Evolutionary conservation across 1,140 invertebrate genomes (phyloP), one percentile per base, ranked within the genome.

Genomic region (Halictus rubicundus): DNA sequence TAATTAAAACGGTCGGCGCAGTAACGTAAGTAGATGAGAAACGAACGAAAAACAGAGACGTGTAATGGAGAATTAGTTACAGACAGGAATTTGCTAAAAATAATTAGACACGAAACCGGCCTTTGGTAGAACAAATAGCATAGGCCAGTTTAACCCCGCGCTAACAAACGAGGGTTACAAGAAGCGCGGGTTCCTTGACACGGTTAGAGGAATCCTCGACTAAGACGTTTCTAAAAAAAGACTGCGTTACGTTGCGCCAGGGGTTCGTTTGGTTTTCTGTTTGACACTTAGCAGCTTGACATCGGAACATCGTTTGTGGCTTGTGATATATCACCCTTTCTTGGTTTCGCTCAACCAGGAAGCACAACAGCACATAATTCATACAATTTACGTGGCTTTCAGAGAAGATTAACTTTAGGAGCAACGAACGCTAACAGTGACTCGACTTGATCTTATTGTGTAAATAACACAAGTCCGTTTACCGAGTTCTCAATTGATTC

Each of bases 201-300:
- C n/a, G 39, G 37, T 66, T 46, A 12, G 39, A 66, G 42, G 39
- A 23, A 25, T 46, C 39, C 46, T 49, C 2, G 39, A 46, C 23
- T 63, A 32, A 63, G 39, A 65, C 21, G 42, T 12, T 65, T 46
- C 63, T 66, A 66, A 46, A 66, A 66, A 49, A 66, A 66, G 39
- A 66, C 9, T 46, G 9, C 16, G 6, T 23, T 23, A 9, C 39
- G 64, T 14, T 0, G 21, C 10, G n/a, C 10, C 10, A 2, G 21
- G 12, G 39, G 39, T 65, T 42, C 10, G 1, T 42, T 65, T 42
- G 8, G 61, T 64, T 64, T 64, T 49, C 3, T 16, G 14, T 52
- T 52, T 39, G 21, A 64, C 61, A 39, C 61, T 64, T 39, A n/a
- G 14, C 37, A 39, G 61, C 61, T 39, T n/a, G 61, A 21, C 32